Conservation (phyloP, 2,888 invertebrate genomes). For the Spisula subtruncata region DNA sequence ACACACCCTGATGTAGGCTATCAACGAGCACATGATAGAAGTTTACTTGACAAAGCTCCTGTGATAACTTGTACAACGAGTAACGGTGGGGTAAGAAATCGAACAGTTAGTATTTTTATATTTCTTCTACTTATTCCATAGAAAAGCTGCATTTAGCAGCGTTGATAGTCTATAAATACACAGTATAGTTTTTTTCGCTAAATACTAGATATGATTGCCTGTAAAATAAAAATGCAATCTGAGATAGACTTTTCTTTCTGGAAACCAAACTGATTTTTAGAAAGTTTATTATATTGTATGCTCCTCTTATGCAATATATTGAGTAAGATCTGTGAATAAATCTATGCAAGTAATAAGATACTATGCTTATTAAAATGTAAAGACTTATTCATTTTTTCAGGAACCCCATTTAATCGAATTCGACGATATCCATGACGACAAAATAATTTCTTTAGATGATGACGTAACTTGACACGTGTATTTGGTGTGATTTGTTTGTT, state of each 20-base stretch:
- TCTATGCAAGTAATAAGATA: neutral
- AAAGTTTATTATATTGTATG: too few species aligned
- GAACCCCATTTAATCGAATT: constrained; percentile 67
- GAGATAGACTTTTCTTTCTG: too few species aligned
- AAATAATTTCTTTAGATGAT: constrained; percentile 59
- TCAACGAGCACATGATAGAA: constrained; percentile 19
- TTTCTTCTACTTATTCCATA: neutral
- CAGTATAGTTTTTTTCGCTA: too few species aligned
- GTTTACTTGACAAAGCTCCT: constrained; percentile 50
- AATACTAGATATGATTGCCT: too few species aligned
- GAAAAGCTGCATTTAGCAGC: too few species aligned
- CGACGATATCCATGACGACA: constrained; percentile 56
- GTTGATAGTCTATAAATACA: too few species aligned
- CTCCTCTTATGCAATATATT: too few species aligned
- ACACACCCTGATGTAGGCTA: constrained; percentile 33
- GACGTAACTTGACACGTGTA: constrained; percentile 51
- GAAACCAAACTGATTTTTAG: too few species aligned
- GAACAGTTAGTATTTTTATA: neutral
- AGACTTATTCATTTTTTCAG: constrained; percentile 50
- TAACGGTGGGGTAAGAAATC: constrained; percentile 62
- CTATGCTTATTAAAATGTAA: neutral
- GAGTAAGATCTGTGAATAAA: too few species aligned
- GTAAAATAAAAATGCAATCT: too few species aligned
- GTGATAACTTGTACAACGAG: constrained; percentile 68
- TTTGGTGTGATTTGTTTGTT: neutral